phyloP scores from a whole-genome alignment of 2,888 invertebrate genomes.

The Catonia carolina region DNA sequence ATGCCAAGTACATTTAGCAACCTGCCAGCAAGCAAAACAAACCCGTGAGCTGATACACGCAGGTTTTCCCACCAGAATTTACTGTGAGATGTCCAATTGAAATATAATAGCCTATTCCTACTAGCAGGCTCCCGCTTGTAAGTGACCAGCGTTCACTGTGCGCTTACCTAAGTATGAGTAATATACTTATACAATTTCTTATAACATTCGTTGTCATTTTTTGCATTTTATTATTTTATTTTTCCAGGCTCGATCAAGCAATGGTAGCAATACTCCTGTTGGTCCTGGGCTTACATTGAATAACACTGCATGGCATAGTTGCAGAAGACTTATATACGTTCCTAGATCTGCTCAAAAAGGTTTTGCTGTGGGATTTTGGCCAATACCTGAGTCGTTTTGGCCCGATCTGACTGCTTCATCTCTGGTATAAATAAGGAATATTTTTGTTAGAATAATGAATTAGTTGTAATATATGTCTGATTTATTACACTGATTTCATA shows the following conservation, averaged over 20 bases:
- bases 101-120: no score
- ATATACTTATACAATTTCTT: no score
- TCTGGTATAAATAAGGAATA: slow-evolving; percentile 48
- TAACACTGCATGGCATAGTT: slow-evolving; percentile 77
- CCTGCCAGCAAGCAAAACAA: no score
- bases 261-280: slow-evolving; percentile 45
- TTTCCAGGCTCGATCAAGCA: slow-evolving; percentile 41
- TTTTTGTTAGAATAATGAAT: neutral
- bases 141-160: no score
- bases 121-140: no score
- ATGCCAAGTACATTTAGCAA: no score
- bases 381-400: slow-evolving; percentile 97
- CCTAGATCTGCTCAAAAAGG: slow-evolving; percentile 85
- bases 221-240: no score
- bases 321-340: slow-evolving; percentile 83
- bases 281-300: slow-evolving; percentile 42
- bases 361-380: slow-evolving; percentile 95
- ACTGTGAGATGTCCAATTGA: no score
- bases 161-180: no score
- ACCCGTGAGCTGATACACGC: no score
- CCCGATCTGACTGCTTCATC: slow-evolving; percentile 84
- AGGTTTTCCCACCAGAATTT: no score
- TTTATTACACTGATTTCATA: neutral
- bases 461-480: neutral
- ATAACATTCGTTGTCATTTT: no score